These are phyloP conservation scores for Ophioninae sp. DNA, from an alignment of 2,888 invertebrate genomes.

Conservation along the genomic window DNA sequence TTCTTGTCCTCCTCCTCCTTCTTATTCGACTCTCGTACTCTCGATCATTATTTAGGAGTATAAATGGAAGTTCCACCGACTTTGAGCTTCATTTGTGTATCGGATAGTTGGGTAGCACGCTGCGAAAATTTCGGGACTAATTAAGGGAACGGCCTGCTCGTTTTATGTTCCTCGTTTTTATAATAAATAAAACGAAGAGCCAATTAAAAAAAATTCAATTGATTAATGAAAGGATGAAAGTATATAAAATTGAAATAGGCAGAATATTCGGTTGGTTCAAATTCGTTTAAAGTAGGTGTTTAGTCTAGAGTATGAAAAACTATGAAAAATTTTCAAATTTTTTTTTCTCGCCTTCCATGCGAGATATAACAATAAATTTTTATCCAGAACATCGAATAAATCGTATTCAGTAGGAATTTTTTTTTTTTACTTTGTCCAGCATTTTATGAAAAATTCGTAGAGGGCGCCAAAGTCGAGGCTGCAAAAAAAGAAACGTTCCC, in stretches of 20 bases:
- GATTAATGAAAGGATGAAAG: not conserved
- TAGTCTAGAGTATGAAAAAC: too few relatives aligned
- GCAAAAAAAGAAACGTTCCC: too few relatives aligned
- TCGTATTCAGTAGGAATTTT: too few relatives aligned
- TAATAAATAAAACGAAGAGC: not conserved
- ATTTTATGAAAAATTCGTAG: too few relatives aligned
- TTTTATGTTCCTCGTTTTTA: not conserved
- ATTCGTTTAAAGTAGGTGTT: slow-evolving; percentile 21
- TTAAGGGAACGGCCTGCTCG: not conserved
- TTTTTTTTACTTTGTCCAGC: too few relatives aligned
- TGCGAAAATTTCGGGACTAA: not conserved
- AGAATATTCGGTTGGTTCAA: not conserved
- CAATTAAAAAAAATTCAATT: not conserved
- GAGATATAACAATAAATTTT: too few relatives aligned
- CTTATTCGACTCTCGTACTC: slow-evolving; percentile 27
- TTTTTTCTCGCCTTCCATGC: too few relatives aligned
- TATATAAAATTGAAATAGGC: not conserved
- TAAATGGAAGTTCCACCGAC: not conserved
- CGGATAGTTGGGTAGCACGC: not conserved
- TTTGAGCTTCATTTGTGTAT: slow-evolving; percentile 2
- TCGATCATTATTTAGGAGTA: slow-evolving; percentile 52
- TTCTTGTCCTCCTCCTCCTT: too few relatives aligned
- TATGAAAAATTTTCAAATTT: too few relatives aligned
- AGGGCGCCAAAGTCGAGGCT: too few relatives aligned
- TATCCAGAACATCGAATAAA: too few relatives aligned